These are phyloP conservation scores for Haliclona indistincta DNA, from an alignment of 37 sponge, comb jelly and placozoan genomes.

Conservation along the genomic window DNA sequence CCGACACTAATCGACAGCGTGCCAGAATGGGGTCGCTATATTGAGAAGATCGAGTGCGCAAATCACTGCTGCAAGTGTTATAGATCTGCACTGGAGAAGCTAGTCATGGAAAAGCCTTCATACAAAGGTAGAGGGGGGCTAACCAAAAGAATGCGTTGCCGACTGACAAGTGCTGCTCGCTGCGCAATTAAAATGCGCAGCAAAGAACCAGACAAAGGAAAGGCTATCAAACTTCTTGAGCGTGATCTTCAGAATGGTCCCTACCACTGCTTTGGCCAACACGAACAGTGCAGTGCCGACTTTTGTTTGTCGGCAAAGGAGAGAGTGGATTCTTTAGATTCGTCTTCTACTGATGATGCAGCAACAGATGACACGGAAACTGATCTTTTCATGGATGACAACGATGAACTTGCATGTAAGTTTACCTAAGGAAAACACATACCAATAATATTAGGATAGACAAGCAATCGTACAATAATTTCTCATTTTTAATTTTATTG, in stretches of 20 bases:
- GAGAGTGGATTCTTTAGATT: too few relatives aligned
- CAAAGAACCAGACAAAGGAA: conserved; percentile 2
- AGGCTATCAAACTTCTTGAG: conserved; percentile 18
- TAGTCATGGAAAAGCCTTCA: conserved; percentile 43
- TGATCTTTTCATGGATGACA: too few relatives aligned
- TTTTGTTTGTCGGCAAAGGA: too few relatives aligned
- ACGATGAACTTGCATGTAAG: too few relatives aligned
- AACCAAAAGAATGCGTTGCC: conserved; percentile 16
- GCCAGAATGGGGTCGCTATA: conserved; percentile 25
- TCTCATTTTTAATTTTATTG: too few relatives aligned
- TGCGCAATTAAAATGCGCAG: conserved; percentile 41
- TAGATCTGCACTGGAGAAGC: conserved; percentile 38
- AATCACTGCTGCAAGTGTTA: conserved; percentile 56
- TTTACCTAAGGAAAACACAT: too few relatives aligned
- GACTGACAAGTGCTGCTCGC: conserved; percentile 30
- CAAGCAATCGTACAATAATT: too few relatives aligned
- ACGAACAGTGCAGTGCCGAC: conserved; percentile 40
- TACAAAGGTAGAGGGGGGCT: conserved; percentile 38
- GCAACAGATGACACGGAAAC: too few relatives aligned
- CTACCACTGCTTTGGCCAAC: conserved; percentile 44
- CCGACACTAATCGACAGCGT: conserved; percentile 31
- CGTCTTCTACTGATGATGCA: too few relatives aligned
- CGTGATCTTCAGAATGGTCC: conserved; percentile 55
- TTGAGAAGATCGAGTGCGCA: conserved; percentile 54
- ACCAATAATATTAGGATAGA: too few relatives aligned